Percentiles rank a stretch among this genome's conserved stretches.
Evolutionary conservation across 2,888 invertebrate genomes (phyloP).

Genomic region (Aromia moschata): DNA sequence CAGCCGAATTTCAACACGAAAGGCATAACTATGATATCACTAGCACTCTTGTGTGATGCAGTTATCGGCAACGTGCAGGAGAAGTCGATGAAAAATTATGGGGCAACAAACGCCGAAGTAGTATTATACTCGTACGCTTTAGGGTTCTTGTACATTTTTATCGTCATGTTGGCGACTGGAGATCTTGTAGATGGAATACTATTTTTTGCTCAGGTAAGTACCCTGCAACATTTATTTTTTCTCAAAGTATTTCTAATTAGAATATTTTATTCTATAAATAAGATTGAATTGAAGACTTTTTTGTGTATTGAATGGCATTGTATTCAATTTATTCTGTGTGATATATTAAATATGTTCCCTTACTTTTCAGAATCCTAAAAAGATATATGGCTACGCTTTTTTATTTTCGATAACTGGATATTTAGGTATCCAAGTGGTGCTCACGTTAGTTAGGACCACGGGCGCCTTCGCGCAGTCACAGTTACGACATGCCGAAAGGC

Average conservation of each 20-base stretch:
- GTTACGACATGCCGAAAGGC: constrained; percentile 92
- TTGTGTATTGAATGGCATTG: too few species aligned
- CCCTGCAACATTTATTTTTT: too few species aligned
- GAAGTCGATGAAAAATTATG: constrained; percentile 87
- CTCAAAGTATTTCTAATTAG: too few species aligned
- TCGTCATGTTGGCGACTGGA: constrained; percentile 77
- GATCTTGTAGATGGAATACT: constrained; percentile 77
- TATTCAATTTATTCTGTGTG: too few species aligned
- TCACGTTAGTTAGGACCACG: constrained; percentile 86
- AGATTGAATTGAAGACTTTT: too few species aligned
- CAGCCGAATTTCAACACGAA: constrained; percentile 77
- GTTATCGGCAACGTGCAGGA: constrained; percentile 97
- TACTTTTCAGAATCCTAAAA: constrained; percentile 70
- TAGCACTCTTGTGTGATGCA: constrained; percentile 93
- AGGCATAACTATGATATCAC: constrained; percentile 80
- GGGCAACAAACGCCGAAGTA: constrained; percentile 89
- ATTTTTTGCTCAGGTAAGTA: constrained; percentile 83
- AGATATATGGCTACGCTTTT: constrained; percentile 86
- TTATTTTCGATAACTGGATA: constrained; percentile 91
- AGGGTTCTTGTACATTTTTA: constrained; percentile 83
- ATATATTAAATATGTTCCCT: constrained; percentile 39
- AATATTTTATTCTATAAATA: too few species aligned
- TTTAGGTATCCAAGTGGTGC: constrained; percentile 91
- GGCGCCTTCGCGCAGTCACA: constrained; percentile 95
- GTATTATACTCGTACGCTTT: constrained; percentile 92